Evolutionary conservation across 1,140 invertebrate species (phyloP).

Genomic region (Catajapyx aquilonaris): DNA sequence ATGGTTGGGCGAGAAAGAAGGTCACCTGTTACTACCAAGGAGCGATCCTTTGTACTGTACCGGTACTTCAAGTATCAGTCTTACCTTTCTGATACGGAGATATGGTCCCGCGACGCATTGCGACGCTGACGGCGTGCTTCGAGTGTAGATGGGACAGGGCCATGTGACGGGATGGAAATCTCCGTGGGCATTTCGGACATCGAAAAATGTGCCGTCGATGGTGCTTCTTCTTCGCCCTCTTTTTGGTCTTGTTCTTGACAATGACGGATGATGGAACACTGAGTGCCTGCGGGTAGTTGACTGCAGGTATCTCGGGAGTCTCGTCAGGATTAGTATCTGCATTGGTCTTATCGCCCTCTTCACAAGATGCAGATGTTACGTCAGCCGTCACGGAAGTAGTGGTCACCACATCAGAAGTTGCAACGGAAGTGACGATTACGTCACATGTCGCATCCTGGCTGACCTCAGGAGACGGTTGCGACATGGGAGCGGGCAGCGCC

Average conservation of each 20-base stretch:
- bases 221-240: conserved; percentile 9
- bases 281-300: not conserved
- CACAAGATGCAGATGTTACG: too few species aligned
- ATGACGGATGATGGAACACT: too few species aligned
- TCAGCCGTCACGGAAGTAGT: too few species aligned
- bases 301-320: conserved; percentile 1
- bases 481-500: conserved; percentile 5
- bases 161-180: conserved; percentile 19
- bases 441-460: conserved; percentile 1
- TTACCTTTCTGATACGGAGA: not conserved
- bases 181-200: conserved; percentile 25
- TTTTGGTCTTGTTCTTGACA: too few species aligned
- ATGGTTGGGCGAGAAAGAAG: conserved; percentile 19
- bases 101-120: not conserved
- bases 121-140: conserved; percentile 15
- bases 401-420: conserved; percentile 15
- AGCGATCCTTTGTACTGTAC: not conserved
- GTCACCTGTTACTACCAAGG: conserved; percentile 10
- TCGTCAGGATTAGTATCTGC: conserved; percentile 4
- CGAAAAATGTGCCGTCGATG: conserved; percentile 14
- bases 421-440: not conserved
- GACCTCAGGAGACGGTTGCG: conserved; percentile 8
- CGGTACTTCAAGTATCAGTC: not conserved
- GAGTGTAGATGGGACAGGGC: conserved; percentile 21
- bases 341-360: conserved; percentile 6